Conservation (phyloP, 2,113 vertebrate genomes). For the Xyrauchen texanus region DNA sequence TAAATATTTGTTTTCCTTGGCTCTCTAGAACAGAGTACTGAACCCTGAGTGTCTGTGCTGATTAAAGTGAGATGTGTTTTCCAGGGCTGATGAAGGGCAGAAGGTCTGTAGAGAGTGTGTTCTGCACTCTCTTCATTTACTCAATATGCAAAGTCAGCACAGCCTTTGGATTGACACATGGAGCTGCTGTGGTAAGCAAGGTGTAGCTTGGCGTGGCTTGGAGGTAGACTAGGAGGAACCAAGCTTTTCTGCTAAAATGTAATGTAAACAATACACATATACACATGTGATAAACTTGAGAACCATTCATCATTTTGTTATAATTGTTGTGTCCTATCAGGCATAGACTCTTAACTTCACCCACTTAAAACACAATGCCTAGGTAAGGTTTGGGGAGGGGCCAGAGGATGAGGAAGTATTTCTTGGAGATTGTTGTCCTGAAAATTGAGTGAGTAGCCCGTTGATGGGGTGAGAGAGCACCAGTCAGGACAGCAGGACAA, state of each 20-base stretch:
- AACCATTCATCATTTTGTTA: constrained; percentile 1
- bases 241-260: constrained; percentile 7
- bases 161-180: constrained; percentile 8
- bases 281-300: not conserved
- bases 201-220: constrained; percentile 13
- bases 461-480: not conserved
- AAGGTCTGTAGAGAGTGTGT: not conserved
- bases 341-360: not conserved
- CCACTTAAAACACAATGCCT: not conserved
- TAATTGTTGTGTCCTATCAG: not conserved
- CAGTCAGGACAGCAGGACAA: not conserved
- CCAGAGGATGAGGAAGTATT: not conserved
- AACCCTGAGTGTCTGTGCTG: constrained; percentile 1
- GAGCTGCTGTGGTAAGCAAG: constrained; percentile 25
- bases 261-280: constrained; percentile 8
- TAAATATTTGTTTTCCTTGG: too few species aligned
- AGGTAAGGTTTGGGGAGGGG: not conserved
- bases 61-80: constrained; percentile 2
- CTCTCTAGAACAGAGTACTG: too few species aligned
- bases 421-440: not conserved
- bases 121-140: constrained; percentile 2
- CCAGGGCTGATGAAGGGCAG: constrained; percentile 4
- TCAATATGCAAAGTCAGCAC: constrained; percentile 15
- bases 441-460: not conserved
- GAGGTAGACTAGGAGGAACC: constrained; percentile 18